These are phyloP conservation scores for Atta texana DNA, from an alignment of 1,140 invertebrate species.

Conservation along the genomic window DNA sequence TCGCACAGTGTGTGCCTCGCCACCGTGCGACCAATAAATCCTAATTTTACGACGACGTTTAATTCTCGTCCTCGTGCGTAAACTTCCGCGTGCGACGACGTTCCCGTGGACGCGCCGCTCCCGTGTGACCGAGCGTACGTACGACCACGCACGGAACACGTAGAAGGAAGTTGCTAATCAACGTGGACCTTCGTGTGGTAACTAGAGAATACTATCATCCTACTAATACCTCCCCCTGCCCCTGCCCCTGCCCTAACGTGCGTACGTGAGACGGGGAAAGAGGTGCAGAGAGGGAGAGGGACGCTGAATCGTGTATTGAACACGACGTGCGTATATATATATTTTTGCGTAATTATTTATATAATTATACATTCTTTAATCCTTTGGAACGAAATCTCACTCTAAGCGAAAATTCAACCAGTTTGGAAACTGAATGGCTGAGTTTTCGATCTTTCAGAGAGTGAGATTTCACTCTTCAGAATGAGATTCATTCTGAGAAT, in stretches of 20 bases:
- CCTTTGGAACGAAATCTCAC: no score
- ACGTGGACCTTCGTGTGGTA: constrained; percentile 73
- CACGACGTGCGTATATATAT: background rate
- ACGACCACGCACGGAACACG: constrained; percentile 67
- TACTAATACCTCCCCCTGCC: constrained; percentile 60
- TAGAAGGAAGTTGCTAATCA: constrained; percentile 77
- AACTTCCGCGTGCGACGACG: constrained; percentile 72
- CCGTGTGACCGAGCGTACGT: constrained; percentile 57
- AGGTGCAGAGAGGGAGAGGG: constrained; percentile 28
- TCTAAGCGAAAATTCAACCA: no score
- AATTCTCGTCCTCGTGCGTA: constrained; percentile 65
- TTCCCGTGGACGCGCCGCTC: constrained; percentile 60
- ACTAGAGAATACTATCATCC: constrained; percentile 62
- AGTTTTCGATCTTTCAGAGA: no score
- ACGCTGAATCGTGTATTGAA: constrained; percentile 17
- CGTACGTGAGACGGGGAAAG: constrained; percentile 38
- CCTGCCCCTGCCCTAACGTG: constrained; percentile 14
- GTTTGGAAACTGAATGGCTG: no score
- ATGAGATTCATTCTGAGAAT: no score
- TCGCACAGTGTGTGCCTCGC: background rate
- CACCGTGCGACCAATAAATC: constrained; percentile 39
- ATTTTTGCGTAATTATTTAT: no score
- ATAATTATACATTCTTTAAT: no score
- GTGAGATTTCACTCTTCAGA: no score
- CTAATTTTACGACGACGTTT: constrained; percentile 37